These are phyloP conservation scores for Euura saliciscinereae DNA, from an alignment of 1,140 invertebrate species.

Conservation along the genomic window DNA sequence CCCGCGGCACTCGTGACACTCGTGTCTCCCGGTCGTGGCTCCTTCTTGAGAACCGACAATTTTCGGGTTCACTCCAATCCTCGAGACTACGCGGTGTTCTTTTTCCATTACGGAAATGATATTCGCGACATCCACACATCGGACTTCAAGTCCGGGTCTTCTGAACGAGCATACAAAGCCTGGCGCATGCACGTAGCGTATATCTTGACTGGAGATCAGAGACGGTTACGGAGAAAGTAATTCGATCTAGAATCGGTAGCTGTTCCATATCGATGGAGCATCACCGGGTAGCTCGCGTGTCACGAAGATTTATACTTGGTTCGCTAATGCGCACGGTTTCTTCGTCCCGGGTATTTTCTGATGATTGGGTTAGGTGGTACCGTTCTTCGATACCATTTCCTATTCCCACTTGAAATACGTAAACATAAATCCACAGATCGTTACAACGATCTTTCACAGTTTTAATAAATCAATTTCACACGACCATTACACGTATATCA, in stretches of 20 bases:
- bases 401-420: not conserved
- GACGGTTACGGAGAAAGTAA: slow-evolving; percentile 7
- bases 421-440: not conserved
- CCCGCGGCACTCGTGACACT: not conserved
- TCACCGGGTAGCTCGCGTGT: slow-evolving; percentile 1
- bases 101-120: too few relatives aligned
- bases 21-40: slow-evolving; percentile 13
- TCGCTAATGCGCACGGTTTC: slow-evolving; percentile 5
- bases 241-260: slow-evolving; percentile 6
- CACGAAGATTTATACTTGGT: slow-evolving; percentile 7
- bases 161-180: too few relatives aligned
- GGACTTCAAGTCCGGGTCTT: too few relatives aligned
- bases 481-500: not conserved
- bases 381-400: not conserved
- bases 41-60: slow-evolving; percentile 12
- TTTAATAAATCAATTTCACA: not conserved
- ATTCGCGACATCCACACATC: too few relatives aligned
- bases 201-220: slow-evolving; percentile 5
- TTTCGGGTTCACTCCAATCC: not conserved
- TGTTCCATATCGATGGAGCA: not conserved
- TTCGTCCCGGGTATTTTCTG: not conserved
- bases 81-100: too few relatives aligned
- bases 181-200: not conserved
- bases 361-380: not conserved
- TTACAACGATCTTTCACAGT: not conserved